Evolutionary conservation across 2,888 invertebrate species (phyloP).

Genomic region (Charanyca ferruginea): DNA sequence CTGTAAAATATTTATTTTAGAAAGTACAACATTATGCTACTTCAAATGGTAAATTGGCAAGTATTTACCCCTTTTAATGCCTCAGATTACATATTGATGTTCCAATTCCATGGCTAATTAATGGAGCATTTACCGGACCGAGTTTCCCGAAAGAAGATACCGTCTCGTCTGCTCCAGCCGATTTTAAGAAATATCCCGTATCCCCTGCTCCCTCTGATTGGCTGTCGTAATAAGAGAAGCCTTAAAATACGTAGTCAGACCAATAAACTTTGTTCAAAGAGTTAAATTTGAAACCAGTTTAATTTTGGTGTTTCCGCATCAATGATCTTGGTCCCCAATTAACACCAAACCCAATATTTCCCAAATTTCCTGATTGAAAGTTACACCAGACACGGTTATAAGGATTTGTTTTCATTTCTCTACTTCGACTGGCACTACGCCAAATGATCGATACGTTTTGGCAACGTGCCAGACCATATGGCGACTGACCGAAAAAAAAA

Average conservation of each 20-base stretch:
- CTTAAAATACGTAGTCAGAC: neutral
- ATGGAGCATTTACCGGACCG: neutral
- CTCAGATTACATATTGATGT: neutral
- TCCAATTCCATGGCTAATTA: constrained; percentile 8
- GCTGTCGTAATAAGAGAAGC: constrained; percentile 14
- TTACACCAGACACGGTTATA: constrained; percentile 53
- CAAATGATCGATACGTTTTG: constrained; percentile 87
- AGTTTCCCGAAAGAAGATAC: constrained; percentile 10
- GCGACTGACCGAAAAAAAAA: constrained; percentile 72
- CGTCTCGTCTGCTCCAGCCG: constrained; percentile 6
- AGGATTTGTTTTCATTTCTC: constrained; percentile 83
- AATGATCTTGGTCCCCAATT: constrained; percentile 39
- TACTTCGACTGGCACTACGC: constrained; percentile 79
- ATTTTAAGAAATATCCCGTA: constrained; percentile 5
- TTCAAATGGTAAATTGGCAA: neutral
- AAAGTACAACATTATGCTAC: neutral
- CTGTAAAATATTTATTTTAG: neutral
- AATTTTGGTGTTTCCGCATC: constrained; percentile 6
- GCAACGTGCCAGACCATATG: constrained; percentile 82
- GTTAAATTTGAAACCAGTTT: constrained; percentile 12
- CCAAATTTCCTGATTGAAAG: constrained; percentile 63
- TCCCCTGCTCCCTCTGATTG: neutral
- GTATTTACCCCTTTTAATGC: neutral
- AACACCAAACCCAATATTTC: constrained; percentile 30
- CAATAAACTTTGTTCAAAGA: constrained; percentile 16